Percentiles rank a stretch among this genome's conserved stretches.
These are phyloP conservation scores for Spodoptera frugiperda DNA, from an alignment of 1,140 invertebrate genomes.

Conservation along the genomic window DNA sequence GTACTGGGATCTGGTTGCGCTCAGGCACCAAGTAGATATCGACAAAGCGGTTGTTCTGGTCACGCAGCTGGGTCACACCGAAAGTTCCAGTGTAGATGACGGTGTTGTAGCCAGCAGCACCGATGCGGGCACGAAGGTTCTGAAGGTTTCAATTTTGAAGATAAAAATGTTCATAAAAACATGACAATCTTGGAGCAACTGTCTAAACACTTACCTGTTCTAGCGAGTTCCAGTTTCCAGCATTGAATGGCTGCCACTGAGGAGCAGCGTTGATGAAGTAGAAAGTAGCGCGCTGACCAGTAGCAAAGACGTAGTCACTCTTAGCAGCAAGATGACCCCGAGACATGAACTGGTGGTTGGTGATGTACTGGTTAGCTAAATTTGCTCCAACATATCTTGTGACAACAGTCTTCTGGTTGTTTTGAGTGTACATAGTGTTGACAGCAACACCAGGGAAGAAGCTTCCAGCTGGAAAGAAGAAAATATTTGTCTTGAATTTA, in stretches of 20 bases:
- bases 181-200: neutral
- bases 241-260: slow-evolving; percentile 89
- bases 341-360: slow-evolving; percentile 81
- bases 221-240: slow-evolving; percentile 88
- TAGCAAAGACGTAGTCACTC: slow-evolving; percentile 88
- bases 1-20: slow-evolving; percentile 74
- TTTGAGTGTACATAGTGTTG: slow-evolving; percentile 76
- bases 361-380: slow-evolving; percentile 73
- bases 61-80: slow-evolving; percentile 73
- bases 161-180: neutral
- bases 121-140: slow-evolving; percentile 76
- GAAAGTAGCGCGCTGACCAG: slow-evolving; percentile 88
- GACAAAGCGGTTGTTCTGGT: slow-evolving; percentile 63
- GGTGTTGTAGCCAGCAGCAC: slow-evolving; percentile 69
- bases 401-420: slow-evolving; percentile 66
- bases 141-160: slow-evolving; percentile 41
- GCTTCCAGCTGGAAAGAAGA: slow-evolving; percentile 66
- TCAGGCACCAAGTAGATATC: slow-evolving; percentile 71
- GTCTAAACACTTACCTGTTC: slow-evolving; percentile 70
- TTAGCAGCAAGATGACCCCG: slow-evolving; percentile 90
- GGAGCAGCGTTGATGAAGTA: slow-evolving; percentile 89
- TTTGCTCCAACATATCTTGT: slow-evolving; percentile 64
- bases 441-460: slow-evolving; percentile 75
- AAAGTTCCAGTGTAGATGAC: slow-evolving; percentile 80
- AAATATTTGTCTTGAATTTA: neutral